These are phyloP conservation scores for Ceratina calcarata DNA, from an alignment of 1,140 invertebrate species.

Conservation along the genomic window DNA sequence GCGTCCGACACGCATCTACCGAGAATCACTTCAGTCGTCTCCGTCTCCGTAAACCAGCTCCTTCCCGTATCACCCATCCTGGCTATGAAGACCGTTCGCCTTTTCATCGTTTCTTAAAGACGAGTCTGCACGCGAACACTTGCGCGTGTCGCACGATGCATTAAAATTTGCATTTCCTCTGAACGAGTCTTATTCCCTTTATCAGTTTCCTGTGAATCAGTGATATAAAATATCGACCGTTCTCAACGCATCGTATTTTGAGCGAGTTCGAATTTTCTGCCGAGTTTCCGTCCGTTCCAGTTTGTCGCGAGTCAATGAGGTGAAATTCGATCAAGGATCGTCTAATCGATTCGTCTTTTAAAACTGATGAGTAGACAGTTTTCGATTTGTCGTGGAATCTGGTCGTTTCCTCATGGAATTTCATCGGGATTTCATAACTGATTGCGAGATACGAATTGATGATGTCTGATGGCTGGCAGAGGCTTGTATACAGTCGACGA, in stretches of 20 bases:
- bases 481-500: conserved; percentile 18
- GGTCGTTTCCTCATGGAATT: not conserved
- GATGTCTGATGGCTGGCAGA: conserved; percentile 7
- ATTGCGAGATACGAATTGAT: not conserved
- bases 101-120: conserved; percentile 14
- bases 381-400: not conserved
- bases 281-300: not conserved
- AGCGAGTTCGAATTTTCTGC: too few relatives aligned
- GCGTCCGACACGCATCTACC: conserved; percentile 53
- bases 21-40: conserved; percentile 41
- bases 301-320: not conserved
- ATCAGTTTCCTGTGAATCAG: too few relatives aligned
- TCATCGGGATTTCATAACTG: not conserved
- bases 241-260: too few relatives aligned
- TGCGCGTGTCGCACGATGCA: too few relatives aligned
- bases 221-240: too few relatives aligned
- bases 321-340: not conserved
- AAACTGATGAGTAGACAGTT: too few relatives aligned
- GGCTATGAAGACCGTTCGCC: conserved; percentile 6
- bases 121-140: not conserved
- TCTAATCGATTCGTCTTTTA: not conserved
- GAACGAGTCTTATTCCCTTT: too few relatives aligned
- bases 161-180: too few relatives aligned
- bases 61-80: conserved; percentile 33
- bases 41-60: conserved; percentile 28